Evolutionary conservation across 2,888 invertebrate species (phyloP).

Genomic region (Stenodera caucasica): DNA sequence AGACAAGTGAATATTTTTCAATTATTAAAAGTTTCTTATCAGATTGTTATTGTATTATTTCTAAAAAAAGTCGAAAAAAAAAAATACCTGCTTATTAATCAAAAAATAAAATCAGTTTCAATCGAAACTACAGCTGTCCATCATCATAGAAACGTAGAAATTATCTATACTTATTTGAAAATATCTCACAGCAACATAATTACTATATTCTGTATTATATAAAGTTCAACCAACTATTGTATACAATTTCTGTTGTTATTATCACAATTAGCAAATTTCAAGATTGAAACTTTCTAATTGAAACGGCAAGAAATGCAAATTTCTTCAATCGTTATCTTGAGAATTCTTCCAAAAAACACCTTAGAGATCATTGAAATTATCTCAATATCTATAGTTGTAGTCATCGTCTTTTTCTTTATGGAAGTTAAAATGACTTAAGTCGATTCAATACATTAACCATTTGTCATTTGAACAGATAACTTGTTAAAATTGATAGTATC

Average conservation of each 20-base stretch:
- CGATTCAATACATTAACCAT: neutral
- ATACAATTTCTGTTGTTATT: slow-evolving; percentile 6
- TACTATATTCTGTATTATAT: slow-evolving; percentile 34
- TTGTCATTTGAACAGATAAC: slow-evolving; percentile 5
- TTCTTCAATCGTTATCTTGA: neutral
- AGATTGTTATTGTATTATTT: slow-evolving; percentile 37
- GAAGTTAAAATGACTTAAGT: neutral
- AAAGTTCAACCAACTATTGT: slow-evolving; percentile 13
- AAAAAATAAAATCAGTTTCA: slow-evolving; percentile 44
- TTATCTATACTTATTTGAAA: slow-evolving; percentile 37
- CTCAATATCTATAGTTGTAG: neutral
- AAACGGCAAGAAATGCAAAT: neutral
- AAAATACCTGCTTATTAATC: slow-evolving; percentile 43
- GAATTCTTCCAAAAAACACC: neutral
- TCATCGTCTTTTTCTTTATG: neutral
- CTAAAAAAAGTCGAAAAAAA: slow-evolving; percentile 25
- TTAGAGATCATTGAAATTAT: neutral
- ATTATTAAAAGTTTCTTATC: slow-evolving; percentile 39
- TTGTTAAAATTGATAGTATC: slow-evolving; percentile 13
- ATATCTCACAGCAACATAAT: slow-evolving; percentile 36
- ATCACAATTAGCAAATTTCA: neutral
- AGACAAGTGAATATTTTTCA: slow-evolving; percentile 37
- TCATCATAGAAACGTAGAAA: slow-evolving; percentile 36
- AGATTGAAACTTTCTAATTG: neutral
- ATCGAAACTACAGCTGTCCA: slow-evolving; percentile 44